Base-by-base conservation (phyloP, 2,113 vertebrate genomes). In the Mormyrus iriodes region DNA sequence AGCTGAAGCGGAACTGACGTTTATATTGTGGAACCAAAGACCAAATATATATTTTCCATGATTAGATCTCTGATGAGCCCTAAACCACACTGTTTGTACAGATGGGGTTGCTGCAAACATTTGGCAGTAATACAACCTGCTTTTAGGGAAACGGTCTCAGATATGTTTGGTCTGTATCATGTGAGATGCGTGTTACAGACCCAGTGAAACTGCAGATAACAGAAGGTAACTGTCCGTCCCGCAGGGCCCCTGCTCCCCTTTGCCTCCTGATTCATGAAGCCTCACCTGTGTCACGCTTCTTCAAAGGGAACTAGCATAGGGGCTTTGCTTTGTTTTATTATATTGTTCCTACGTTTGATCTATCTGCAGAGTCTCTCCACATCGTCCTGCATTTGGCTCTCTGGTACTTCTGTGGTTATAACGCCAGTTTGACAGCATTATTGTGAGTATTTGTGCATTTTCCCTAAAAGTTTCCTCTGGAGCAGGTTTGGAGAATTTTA, bases 11-110 rank as follows among this genome's bases (percentile, higher is more conserved):
- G 39, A 84, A 39, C 17, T 79, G 52, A 87, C 49, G 82, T 84
- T 84, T 84, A 84, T 84, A 48, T 46, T 84, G 82, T 48, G 82
- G 27, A 49, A 49, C 58, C n/a, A 88, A 46, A 49, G 27, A 49
- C 58, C n/a, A 88, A 46, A 49, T 69, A 58, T 42, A 88, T 88
- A 73, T 69, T 88, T 88, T 88, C 61, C 87, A 76, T 46, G 44
- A 88, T 88, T 88, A 73, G 61, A 69, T 19, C n/a, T 69, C n/a
- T 24, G 49, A 48, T 27, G 73, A 69, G 53, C 15, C 4, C 35
- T 8, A 58, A 61, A 44, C 24, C n/a, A 65, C 15, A 88, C 39
- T 88, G 42, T 46, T 52, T n/a, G 87, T 52, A 79, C 65, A 88
- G 48, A 88, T 88, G 24, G 69, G 44, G 42, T 7, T 88, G 31